Base-by-base conservation (phyloP, 2,797 vertebrate species). In the Micropoecilia bifurca region DNA sequence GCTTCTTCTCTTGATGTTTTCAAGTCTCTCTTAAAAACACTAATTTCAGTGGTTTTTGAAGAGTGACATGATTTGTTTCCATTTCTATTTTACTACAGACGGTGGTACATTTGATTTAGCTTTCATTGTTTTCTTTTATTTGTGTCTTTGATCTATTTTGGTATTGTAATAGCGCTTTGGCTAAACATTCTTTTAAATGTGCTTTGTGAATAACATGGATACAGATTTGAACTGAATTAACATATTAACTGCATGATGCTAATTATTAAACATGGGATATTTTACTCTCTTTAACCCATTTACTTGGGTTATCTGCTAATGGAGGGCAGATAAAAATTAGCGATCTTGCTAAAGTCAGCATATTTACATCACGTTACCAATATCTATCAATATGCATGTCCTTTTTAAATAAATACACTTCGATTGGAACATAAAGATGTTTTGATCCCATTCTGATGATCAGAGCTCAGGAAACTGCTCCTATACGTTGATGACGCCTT, bases 401-500 rank as follows among this genome's bases (percentile, higher is more conserved):
- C 22, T 0, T 69, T 43, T 69, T 39, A 69, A 69, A 43, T 45
- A 16, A 69, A n/a, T 25, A 69, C 20, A 41, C 12, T 69, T 69
- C 7, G 3, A 69, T 28, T 5, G 25, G 36, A 77, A 43, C 63
- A 10, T 73, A 2, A 76, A 47, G 4, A 12, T 25, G 18, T 28
- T 47, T 41, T 33, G n/a, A 73, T 73, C 39, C 63, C 22, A 79
- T 43, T 83, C 25, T 81, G 74, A 25, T 53, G 8, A 53, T 53
- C 22, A 9, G 3, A 9, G 50, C 22, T 53, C 22, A 53, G 22
- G 3, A 53, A 53, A 53, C 7, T 53, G 22, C 50, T 53, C 1
- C 1, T 33, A 57, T 87, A 82, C 75, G 87, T 75, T 73, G 87
- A 89, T 81, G 83, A 91, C 53, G 73, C 30, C 50, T 69, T 25